Evolutionary conservation across 2,888 invertebrate species (phyloP).

Genomic region (Cinara cedri): DNA sequence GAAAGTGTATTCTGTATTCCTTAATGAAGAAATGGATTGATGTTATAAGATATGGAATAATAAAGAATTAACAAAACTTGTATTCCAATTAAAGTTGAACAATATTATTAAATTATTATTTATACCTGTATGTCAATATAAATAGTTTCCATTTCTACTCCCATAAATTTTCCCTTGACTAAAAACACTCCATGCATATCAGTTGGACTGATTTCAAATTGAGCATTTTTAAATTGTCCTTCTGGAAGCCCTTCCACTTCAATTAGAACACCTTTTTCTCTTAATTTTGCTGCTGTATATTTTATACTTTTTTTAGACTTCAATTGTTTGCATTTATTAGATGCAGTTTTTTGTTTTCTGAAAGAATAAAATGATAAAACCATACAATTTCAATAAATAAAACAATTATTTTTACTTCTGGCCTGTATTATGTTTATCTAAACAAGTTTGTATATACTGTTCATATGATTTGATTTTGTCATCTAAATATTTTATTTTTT

Average conservation of each 20-base stretch:
- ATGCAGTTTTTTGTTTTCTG: conserved; percentile 66
- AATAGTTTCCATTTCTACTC: conserved; percentile 75
- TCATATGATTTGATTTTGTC: conserved; percentile 79
- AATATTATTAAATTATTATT: neutral
- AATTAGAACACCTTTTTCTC: conserved; percentile 75
- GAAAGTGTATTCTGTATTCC: too few relatives aligned
- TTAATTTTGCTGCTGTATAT: conserved; percentile 73
- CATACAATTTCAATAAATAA: neutral
- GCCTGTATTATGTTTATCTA: conserved; percentile 70
- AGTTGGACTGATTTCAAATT: conserved; percentile 75
- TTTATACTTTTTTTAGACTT: conserved; percentile 70
- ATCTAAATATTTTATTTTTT: conserved; percentile 75
- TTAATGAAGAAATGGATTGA: neutral
- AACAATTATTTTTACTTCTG: conserved; percentile 29
- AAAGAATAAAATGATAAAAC: conserved; percentile 60
- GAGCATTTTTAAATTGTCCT: conserved; percentile 76
- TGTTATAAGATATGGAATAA: neutral
- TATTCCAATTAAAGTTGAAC: neutral
- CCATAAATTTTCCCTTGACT: conserved; percentile 77
- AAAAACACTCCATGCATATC: conserved; percentile 73
- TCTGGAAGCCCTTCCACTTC: conserved; percentile 73
- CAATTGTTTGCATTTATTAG: conserved; percentile 60
- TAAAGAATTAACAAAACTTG: too few relatives aligned
- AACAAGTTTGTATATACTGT: conserved; percentile 76
- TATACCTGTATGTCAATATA: conserved; percentile 70